Conservation (phyloP, 53 echinoderm and acorn worm species). For the Arbacia lixula region DNA sequence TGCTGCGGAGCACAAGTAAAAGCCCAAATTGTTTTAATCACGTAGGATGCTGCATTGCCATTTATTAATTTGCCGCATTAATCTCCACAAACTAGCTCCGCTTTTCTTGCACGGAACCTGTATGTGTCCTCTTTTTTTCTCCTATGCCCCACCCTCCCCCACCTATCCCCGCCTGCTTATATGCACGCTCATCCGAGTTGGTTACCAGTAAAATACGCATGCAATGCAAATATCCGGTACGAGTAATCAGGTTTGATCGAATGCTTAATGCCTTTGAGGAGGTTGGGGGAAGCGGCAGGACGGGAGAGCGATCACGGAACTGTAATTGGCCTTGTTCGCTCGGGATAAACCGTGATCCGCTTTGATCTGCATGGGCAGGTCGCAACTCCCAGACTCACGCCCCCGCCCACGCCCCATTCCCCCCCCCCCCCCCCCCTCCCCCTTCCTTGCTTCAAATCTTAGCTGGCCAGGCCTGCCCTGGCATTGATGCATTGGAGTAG, state of each 20-base stretch:
- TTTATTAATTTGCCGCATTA: conserved; percentile 62
- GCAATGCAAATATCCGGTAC: conserved; percentile 56
- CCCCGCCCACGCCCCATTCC: too few relatives aligned
- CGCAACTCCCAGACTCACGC: too few relatives aligned
- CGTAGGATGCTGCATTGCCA: conserved; percentile 57
- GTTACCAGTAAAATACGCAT: conserved; percentile 38
- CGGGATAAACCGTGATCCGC: conserved; percentile 5
- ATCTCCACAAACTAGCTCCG: conserved; percentile 50
- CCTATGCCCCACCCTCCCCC: conserved; percentile 8
- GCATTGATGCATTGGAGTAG: too few relatives aligned
- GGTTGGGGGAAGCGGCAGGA: conserved; percentile 26
- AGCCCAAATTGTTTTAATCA: conserved; percentile 60
- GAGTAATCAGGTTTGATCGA: conserved; percentile 48
- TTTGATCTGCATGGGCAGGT: too few relatives aligned
- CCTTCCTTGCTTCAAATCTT: too few relatives aligned
- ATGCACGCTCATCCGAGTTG: too few relatives aligned
- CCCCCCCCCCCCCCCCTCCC: too few relatives aligned
- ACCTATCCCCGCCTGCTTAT: background rate
- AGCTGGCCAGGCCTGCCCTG: too few relatives aligned
- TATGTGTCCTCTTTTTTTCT: too few relatives aligned
- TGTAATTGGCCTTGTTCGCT: conserved; percentile 44
- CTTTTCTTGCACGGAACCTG: too few relatives aligned
- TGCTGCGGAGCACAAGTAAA: conserved; percentile 32
- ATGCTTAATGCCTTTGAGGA: conserved; percentile 38
- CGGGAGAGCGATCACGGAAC: conserved; percentile 27